These are phyloP conservation scores for Morus bassanus DNA, from an alignment of 2,797 vertebrate species.

Conservation along the genomic window DNA sequence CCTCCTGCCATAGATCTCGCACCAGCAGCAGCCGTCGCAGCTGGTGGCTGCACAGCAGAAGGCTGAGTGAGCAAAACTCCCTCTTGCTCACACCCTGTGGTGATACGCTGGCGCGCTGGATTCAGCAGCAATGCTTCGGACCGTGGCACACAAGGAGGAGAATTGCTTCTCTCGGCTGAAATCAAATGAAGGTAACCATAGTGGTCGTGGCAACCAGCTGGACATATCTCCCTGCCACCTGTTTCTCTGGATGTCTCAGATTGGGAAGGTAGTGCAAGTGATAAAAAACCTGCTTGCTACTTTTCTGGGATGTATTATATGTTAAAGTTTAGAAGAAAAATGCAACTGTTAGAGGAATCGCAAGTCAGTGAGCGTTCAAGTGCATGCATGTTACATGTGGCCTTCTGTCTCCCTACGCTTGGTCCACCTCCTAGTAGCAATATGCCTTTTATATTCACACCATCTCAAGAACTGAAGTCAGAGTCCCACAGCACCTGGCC, in stretches of 20 bases:
- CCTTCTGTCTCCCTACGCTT: not conserved
- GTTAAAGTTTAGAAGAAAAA: not conserved
- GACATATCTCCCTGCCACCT: not conserved
- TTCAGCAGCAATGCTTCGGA: not conserved
- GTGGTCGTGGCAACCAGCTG: accelerated
- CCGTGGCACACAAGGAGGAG: accelerated
- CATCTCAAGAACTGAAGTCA: not conserved
- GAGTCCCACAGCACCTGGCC: not conserved
- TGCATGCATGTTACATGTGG: no score
- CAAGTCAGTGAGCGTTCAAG: not conserved
- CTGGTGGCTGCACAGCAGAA: not conserved
- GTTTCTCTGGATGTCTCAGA: not conserved
- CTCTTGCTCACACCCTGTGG: accelerated
- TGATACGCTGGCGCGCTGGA: accelerated
- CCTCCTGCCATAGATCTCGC: not conserved
- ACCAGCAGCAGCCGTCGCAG: no score
- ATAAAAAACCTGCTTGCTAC: not conserved
- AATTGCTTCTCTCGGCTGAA: not conserved
- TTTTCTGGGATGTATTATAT: not conserved
- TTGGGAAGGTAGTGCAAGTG: not conserved
- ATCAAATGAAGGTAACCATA: not conserved
- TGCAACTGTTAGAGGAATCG: not conserved
- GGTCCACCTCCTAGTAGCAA: not conserved
- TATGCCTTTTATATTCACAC: not conserved
- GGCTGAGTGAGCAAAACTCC: not conserved